These are phyloP conservation scores for Lagocephalus sceleratus DNA, from an alignment of 2,797 vertebrate species.

Conservation along the genomic window DNA sequence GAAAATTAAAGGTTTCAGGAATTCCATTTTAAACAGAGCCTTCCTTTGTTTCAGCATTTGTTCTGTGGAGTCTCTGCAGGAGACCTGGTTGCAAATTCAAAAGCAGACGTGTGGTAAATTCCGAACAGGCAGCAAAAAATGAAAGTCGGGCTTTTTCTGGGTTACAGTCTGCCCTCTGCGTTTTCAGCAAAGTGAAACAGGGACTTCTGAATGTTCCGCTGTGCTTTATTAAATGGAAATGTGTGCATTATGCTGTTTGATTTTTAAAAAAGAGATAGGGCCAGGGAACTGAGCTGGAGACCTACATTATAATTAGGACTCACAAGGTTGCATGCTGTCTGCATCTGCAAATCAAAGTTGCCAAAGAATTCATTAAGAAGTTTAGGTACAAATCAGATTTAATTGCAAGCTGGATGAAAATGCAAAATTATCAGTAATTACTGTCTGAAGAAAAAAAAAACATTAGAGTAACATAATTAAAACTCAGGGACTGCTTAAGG, in stretches of 20 bases:
- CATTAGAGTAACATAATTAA: too few species aligned
- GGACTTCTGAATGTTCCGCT: slow-evolving; percentile 24
- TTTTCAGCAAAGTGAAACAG: slow-evolving; percentile 35
- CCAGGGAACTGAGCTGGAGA: slow-evolving; percentile 3
- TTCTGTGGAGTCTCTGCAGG: slow-evolving; percentile 18
- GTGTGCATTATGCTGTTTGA: slow-evolving; percentile 50
- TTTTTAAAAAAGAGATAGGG: slow-evolving; percentile 23
- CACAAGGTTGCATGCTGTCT: slow-evolving; percentile 1
- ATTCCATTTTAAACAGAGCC: slow-evolving; percentile 40
- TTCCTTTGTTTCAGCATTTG: slow-evolving; percentile 18
- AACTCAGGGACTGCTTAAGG: too few species aligned
- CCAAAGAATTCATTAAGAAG: slow-evolving; percentile 5
- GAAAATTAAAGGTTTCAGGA: slow-evolving; percentile 38
- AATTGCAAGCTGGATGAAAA: background rate
- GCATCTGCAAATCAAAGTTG: slow-evolving; percentile 6
- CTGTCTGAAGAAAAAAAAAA: too few species aligned
- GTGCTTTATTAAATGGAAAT: slow-evolving; percentile 34
- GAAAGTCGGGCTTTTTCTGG: slow-evolving; percentile 35
- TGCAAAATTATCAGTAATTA: too few species aligned
- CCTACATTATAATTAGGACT: slow-evolving; percentile 29
- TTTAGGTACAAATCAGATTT: slow-evolving; percentile 14
- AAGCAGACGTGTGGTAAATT: slow-evolving; percentile 42
- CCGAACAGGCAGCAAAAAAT: slow-evolving; percentile 34
- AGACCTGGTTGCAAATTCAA: slow-evolving; percentile 9
- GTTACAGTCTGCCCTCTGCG: slow-evolving; percentile 35